phyloP scores from a whole-genome alignment of 2,797 vertebrate species.

The Pampus argenteus region DNA sequence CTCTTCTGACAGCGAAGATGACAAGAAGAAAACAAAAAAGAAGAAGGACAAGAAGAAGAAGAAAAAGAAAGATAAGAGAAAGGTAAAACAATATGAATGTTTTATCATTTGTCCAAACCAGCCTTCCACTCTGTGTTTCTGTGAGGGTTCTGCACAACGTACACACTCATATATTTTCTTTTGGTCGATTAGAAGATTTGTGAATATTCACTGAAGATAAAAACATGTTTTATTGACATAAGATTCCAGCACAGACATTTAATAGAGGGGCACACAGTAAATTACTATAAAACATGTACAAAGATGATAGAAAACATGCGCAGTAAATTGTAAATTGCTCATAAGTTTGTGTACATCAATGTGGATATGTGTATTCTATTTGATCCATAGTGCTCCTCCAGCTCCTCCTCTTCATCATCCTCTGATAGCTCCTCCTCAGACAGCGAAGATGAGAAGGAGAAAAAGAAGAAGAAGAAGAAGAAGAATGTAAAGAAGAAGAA shows the following conservation, averaged over 20 bases:
- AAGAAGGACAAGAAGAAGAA: conserved; percentile 66
- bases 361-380: conserved; percentile 5
- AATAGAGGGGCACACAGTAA: not conserved
- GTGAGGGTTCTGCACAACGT: too few relatives aligned
- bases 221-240: conserved; percentile 18
- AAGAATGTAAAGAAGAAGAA: conserved; percentile 42
- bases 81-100: conserved; percentile 37
- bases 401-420: conserved; percentile 52
- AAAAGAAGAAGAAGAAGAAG: conserved; percentile 48
- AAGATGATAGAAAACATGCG: not conserved
- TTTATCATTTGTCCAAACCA: not conserved
- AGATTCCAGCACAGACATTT: conserved; percentile 61
- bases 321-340: not conserved
- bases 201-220: too few relatives aligned
- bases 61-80: conserved; percentile 65
- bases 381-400: conserved; percentile 44
- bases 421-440: conserved; percentile 54
- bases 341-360: not conserved
- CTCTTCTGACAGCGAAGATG: conserved; percentile 66
- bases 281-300: not conserved
- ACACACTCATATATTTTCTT: too few relatives aligned
- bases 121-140: too few relatives aligned
- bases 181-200: too few relatives aligned
- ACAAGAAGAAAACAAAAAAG: conserved; percentile 65
- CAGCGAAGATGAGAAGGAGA: conserved; percentile 48